Evolutionary conservation across 2,113 vertebrate species (phyloP).

Genomic region (Cacatua alba): DNA sequence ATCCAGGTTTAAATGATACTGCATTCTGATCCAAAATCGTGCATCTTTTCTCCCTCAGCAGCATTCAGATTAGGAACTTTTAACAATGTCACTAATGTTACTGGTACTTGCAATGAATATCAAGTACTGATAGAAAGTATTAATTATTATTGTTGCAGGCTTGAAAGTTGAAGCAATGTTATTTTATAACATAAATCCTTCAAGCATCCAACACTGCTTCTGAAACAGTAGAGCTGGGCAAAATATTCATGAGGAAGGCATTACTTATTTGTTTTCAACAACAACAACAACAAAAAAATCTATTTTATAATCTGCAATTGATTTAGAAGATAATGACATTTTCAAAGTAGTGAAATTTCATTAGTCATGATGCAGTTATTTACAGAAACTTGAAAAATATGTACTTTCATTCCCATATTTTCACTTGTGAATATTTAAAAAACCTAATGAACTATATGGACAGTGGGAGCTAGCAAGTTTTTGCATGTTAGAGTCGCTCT

Average conservation of each 20-base stretch:
- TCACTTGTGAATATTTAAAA: not conserved
- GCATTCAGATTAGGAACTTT: conserved; percentile 51
- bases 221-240: not conserved
- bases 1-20: conserved; percentile 48
- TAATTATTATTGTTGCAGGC: conserved; percentile 48
- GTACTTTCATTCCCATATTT: not conserved
- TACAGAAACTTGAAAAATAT: not conserved
- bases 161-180: conserved; percentile 38
- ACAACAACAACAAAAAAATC: not conserved
- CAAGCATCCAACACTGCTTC: conserved; percentile 8
- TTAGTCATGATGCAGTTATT: not conserved
- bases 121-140: conserved; percentile 43
- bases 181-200: conserved; percentile 23
- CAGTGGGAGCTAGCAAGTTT: not conserved
- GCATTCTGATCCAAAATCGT: conserved; percentile 39
- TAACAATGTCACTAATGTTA: conserved; percentile 52
- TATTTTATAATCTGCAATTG: not conserved
- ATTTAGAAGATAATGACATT: conserved; percentile 18
- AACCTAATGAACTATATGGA: not conserved
- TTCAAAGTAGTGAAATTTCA: not conserved
- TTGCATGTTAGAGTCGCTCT: not conserved
- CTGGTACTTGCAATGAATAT: conserved; percentile 31
- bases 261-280: conserved; percentile 29
- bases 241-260: conserved; percentile 9
- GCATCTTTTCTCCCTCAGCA: not conserved